These are phyloP conservation scores for Odontophorus gujanensis DNA, from an alignment of 2,113 vertebrate species.

Conservation along the genomic window DNA sequence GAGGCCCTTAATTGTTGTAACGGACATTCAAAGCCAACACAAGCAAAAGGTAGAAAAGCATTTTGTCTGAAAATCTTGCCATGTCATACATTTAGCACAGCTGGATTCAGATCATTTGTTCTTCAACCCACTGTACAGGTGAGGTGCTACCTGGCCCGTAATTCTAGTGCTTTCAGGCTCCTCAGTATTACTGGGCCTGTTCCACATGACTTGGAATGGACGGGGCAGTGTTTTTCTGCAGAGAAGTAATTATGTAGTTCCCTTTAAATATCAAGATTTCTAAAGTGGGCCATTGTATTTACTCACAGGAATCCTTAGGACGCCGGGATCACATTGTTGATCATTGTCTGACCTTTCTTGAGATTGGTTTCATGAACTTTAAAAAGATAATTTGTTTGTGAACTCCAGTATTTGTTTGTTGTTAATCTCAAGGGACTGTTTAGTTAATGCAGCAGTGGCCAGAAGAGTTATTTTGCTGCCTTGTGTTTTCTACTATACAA, in stretches of 20 bases:
- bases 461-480: constrained; percentile 43
- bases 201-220: neutral
- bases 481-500: constrained; percentile 35
- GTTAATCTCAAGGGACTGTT: constrained; percentile 61
- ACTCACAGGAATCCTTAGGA: constrained; percentile 53
- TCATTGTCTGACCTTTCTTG: constrained; percentile 65
- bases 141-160: neutral
- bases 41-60: neutral
- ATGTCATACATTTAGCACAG: neutral
- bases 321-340: constrained; percentile 28
- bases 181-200: neutral
- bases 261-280: constrained; percentile 43
- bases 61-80: neutral
- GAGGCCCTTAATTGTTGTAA: neutral
- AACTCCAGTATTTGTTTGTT: constrained; percentile 57
- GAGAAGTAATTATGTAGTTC: constrained; percentile 47
- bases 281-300: constrained; percentile 24
- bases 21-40: neutral
- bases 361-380: constrained; percentile 74
- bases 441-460: constrained; percentile 41
- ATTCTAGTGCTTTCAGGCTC: neutral
- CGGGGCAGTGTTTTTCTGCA: neutral
- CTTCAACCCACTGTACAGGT: neutral
- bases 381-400: constrained; percentile 70
- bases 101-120: neutral